A percentile compares a stretch with the other conserved stretches of the same genome.
phyloP scores from a whole-genome alignment of 2,888 invertebrate species.

The Cantharis flavilabris region DNA sequence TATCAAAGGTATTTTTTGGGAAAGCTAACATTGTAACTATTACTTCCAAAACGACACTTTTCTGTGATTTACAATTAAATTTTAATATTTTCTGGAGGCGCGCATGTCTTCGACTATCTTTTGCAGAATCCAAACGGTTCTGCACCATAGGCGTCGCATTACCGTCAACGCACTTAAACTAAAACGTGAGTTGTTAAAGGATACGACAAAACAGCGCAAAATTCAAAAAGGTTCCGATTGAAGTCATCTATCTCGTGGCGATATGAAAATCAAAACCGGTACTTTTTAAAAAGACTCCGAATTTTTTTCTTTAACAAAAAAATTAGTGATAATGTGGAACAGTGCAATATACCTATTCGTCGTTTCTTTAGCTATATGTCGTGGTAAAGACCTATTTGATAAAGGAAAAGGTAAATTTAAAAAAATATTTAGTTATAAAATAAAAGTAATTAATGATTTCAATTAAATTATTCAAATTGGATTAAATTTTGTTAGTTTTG shows the following conservation, averaged over 20 bases:
- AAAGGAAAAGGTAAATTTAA: constrained; percentile 19
- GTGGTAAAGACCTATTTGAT: constrained; percentile 21
- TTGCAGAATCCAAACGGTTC: constrained; percentile 15
- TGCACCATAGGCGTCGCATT: constrained; percentile 16
- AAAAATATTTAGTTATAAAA: neutral
- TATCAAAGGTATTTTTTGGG: neutral
- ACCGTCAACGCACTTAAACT: constrained; percentile 11
- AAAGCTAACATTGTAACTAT: neutral
- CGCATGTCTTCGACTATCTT: constrained; percentile 15
- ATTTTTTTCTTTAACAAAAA: neutral
- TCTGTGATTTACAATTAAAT: neutral
- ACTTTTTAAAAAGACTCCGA: neutral
- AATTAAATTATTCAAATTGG: neutral
- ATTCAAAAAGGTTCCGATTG: neutral
- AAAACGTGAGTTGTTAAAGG: constrained; percentile 3
- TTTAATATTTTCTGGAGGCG: constrained; percentile 11
- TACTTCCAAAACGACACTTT: neutral
- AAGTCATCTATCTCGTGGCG: neutral
- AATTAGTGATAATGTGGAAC: constrained; percentile 4
- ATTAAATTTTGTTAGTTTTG: neutral
- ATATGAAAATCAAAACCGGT: neutral
- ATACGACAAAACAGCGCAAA: constrained; percentile 1
- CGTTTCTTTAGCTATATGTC: constrained; percentile 7
- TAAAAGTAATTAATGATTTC: neutral
- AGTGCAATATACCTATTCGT: constrained; percentile 9